Base-by-base conservation (phyloP, 2,888 invertebrate species). In the Acrobasis consociella region DNA sequence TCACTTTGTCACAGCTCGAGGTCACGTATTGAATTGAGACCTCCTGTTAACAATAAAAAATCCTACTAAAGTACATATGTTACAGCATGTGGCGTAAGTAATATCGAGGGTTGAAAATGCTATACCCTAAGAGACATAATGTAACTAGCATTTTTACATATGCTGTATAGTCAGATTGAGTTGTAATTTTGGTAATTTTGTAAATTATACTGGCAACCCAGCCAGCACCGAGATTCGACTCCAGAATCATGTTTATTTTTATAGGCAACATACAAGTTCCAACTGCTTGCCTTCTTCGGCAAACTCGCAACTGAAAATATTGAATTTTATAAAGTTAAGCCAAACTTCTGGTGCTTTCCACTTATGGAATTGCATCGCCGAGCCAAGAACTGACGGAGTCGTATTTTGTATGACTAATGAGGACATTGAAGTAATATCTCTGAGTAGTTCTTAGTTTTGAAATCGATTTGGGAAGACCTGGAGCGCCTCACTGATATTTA, bases 301-400 rank as follows among this genome's bases (percentile, higher is more conserved):
- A 70, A 64, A 67, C 69, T 62, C 70, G 64, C 58, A 69, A 72
- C 62, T 66, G 67, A 69, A 79, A 80, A 81, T 86, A 86, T 86
- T 84, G 83, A 85, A 85, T 85, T 83, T 80, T 78, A 73, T 70
- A 74, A 78, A 82, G 74, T 82, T 78, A 68, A 74, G 70, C 67
- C 64, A 67, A 76, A 77, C 69, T 75, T 70, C 70, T 67, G 67
- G 67, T 74, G 74, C 75, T 73, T 77, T 76, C 74, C 81, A 82
- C 78, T 82, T 76, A 78, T 74, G 77, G 75, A 78, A 82, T 84
- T 82, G 79, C 78, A 78, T 82, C 76, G 80, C 73, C 66, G 58
- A 49, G 62, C 62, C 64, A 64, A 66, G 67, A 66, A 66, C 58
- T 62, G 62, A 22, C 51, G 38, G 51, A 22, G 42, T 39, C 39